Conservation (phyloP, 2,888 invertebrate genomes). For the Hirtodrosophila confusa region DNA sequence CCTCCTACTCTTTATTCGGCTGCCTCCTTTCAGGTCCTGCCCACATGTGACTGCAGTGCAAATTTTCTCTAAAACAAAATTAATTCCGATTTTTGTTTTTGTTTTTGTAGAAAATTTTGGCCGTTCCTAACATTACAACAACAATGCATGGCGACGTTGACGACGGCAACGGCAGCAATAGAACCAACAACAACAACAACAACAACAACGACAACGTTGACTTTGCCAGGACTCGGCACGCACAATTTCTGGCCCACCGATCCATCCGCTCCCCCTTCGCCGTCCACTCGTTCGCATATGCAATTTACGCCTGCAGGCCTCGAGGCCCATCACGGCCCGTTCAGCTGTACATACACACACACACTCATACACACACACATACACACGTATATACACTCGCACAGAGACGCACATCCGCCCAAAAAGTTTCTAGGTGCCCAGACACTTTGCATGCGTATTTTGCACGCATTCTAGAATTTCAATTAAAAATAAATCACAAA, state of each 20-base stretch:
- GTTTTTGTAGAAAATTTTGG: slow-evolving; percentile 78
- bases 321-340: slow-evolving; percentile 46
- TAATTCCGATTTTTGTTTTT: slow-evolving; percentile 83
- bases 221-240: slow-evolving; percentile 69
- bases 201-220: slow-evolving; percentile 57
- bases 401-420: slow-evolving; percentile 42
- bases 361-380: not conserved
- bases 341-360: slow-evolving; percentile 40
- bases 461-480: slow-evolving; percentile 84
- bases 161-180: slow-evolving; percentile 39
- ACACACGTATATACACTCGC: not conserved
- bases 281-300: slow-evolving; percentile 57
- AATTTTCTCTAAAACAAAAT: slow-evolving; percentile 83
- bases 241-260: slow-evolving; percentile 60
- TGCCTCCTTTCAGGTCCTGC: slow-evolving; percentile 25
- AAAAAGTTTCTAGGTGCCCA: slow-evolving; percentile 79
- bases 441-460: slow-evolving; percentile 82
- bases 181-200: slow-evolving; percentile 37
- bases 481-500: slow-evolving; percentile 84
- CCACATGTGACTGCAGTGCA: slow-evolving; percentile 72
- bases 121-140: slow-evolving; percentile 70
- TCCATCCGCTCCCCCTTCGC: slow-evolving; percentile 18
- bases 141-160: slow-evolving; percentile 47
- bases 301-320: slow-evolving; percentile 79
- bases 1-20: not conserved